Evolutionary conservation across 2,797 vertebrate species (phyloP), one percentile per base, ranked within the genome.

Genomic region (Enteromius viviparus): DNA sequence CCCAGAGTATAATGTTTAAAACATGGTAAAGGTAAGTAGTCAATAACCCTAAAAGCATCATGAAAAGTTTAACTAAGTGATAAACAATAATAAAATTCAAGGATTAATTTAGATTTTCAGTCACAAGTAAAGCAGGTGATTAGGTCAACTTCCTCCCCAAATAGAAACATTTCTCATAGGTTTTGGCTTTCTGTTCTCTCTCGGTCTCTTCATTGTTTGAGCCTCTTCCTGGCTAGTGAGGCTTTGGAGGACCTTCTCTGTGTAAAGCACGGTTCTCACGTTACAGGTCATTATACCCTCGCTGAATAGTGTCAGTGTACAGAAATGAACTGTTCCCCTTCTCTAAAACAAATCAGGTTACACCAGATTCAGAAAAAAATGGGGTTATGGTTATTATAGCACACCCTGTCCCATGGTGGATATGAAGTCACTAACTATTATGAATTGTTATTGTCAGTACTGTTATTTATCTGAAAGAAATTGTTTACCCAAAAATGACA

Each of bases 181-280:
- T 93, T 90, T 94, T 93, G 23, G 4, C 89, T 94, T 94, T 94
- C 93, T 93, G 87, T 87, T 89, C 85, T 88, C 65, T 83, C 83
- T 92, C 19, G 0, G 85, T 84, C 83, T 88, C 65, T 85, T 76
- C 85, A 93, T 94, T 94, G 93, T 95, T 89, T 32, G 69, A 0
- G 58, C 85, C 91, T 92, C 89, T 89, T 92, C 87, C 60, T 34
- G 15, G 85, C 85, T 87, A 81, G 75, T 84, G 65, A 81, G 80
- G 55, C 26, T 85, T 71, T 89, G 29, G 34, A 64, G 4, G 69
- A 88, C 84, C 84, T 0, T 88, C 89, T 89, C 89, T 81, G 78
- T 89, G 90, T 90, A 87, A 71, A 80, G 83, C 83, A 42, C 19
- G 51, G 80, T 79, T 90, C 90, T 93, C 92, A 90, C 82, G 45